Percentiles rank a stretch among this genome's conserved stretches.
Evolutionary conservation across 2,888 invertebrate species (phyloP).

Genomic region (Patella depressa): DNA sequence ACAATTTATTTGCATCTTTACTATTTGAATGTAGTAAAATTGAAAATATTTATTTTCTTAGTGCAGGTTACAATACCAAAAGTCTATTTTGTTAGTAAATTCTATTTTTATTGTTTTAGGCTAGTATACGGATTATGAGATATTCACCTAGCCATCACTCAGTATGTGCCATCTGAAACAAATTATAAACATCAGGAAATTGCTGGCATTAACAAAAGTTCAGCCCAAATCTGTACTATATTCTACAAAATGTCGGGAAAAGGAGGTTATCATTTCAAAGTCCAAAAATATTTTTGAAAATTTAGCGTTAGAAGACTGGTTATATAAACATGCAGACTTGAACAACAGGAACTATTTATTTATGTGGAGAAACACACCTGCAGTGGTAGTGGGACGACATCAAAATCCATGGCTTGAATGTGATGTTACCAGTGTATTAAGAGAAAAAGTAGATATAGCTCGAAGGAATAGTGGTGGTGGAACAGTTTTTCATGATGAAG

Average conservation of each 20-base stretch:
- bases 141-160: too few species aligned
- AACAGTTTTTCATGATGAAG: conserved; percentile 95
- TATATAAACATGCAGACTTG: conserved; percentile 90
- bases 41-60: too few species aligned
- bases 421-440: conserved; percentile 80
- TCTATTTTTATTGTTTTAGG: too few species aligned
- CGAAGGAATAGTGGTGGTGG: conserved; percentile 96
- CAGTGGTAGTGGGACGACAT: conserved; percentile 95
- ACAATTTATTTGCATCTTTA: too few species aligned
- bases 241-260: not conserved
- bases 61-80: too few species aligned
- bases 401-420: conserved; percentile 97
- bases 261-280: conserved; percentile 78
- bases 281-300: conserved; percentile 92
- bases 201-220: too few species aligned
- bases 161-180: too few species aligned
- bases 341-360: conserved; percentile 83
- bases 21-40: too few species aligned
- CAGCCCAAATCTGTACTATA: not conserved
- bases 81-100: too few species aligned
- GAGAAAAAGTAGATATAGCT: conserved; percentile 82
- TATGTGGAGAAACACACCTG: conserved; percentile 93
- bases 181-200: too few species aligned
- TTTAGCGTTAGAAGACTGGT: conserved; percentile 95
- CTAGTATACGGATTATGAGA: too few species aligned